phyloP scores from a whole-genome alignment of 2,797 vertebrate species.

The Sebastes diaconus region DNA sequence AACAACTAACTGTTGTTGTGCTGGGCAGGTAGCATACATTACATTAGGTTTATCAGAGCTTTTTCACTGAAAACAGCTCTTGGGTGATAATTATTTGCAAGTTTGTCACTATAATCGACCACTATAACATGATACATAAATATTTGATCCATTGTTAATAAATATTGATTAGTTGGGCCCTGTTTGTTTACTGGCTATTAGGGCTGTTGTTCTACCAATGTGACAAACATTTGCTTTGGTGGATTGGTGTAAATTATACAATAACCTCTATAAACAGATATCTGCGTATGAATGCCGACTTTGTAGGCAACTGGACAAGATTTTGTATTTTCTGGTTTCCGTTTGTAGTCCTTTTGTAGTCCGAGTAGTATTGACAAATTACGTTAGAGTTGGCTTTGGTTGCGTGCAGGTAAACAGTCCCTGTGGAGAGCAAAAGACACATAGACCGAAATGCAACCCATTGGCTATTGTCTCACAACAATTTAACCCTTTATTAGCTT shows the following conservation, averaged over 20 bases:
- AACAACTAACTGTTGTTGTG: no score
- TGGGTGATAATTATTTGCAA: no score
- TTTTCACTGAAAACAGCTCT: neutral
- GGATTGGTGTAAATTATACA: neutral
- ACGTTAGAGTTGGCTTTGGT: neutral
- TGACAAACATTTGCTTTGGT: neutral
- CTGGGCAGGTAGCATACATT: no score
- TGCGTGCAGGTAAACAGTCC: neutral
- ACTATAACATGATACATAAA: neutral
- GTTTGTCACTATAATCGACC: neutral
- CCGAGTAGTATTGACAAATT: neutral
- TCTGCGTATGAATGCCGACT: neutral
- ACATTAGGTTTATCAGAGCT: neutral
- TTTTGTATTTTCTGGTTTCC: neutral
- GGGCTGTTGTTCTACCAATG: neutral
- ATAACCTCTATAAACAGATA: neutral
- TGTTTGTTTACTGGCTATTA: neutral
- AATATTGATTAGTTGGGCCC: neutral
- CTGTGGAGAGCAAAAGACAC: neutral
- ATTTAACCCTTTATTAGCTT: neutral
- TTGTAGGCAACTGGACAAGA: neutral
- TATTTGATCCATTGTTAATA: neutral
- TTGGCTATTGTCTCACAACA: no score
- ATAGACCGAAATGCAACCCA: no score
- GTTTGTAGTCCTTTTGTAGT: neutral